Percentiles rank a stretch among this genome's conserved stretches.
These are phyloP conservation scores for Chromoteleia sp. DNA, from an alignment of 2,888 invertebrate species.

Conservation along the genomic window DNA sequence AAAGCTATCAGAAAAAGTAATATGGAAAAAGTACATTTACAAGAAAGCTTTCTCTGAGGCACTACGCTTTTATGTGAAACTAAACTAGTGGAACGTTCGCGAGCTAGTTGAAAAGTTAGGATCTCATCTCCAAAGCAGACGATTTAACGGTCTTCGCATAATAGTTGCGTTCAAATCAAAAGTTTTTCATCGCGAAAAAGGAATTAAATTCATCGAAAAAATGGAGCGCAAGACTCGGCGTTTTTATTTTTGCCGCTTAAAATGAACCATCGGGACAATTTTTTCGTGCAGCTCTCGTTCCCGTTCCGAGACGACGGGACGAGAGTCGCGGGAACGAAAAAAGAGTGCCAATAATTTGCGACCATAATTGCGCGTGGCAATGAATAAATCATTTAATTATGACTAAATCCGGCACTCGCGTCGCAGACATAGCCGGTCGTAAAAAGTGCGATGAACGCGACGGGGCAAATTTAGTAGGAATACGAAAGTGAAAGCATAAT, in stretches of 20 bases:
- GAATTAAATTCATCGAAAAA: slow-evolving; percentile 12
- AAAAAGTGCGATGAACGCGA: slow-evolving; percentile 56
- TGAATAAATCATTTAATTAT: slow-evolving; percentile 60
- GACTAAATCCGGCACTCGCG: slow-evolving; percentile 39
- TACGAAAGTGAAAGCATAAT: slow-evolving; percentile 69
- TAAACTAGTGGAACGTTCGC: slow-evolving; percentile 26
- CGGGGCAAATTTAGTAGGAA: slow-evolving; percentile 53
- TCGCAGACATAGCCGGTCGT: slow-evolving; percentile 32
- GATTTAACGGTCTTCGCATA: slow-evolving; percentile 20
- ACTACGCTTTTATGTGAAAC: slow-evolving; percentile 45
- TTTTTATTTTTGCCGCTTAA: no score
- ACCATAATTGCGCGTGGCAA: slow-evolving; percentile 47
- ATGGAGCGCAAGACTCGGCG: not conserved
- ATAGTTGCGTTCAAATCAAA: slow-evolving; percentile 16
- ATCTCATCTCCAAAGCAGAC: slow-evolving; percentile 27
- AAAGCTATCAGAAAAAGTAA: slow-evolving; percentile 33
- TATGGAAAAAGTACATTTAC: slow-evolving; percentile 33
- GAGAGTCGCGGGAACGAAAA: no score
- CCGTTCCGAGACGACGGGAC: not conserved
- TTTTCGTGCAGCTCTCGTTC: no score
- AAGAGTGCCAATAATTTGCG: slow-evolving; percentile 39
- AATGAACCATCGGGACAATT: no score
- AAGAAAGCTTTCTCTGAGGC: slow-evolving; percentile 37
- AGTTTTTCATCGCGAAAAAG: slow-evolving; percentile 4
- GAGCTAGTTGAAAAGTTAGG: slow-evolving; percentile 20